Base-by-base conservation (phyloP, 1,140 invertebrate genomes). In the Brachionus manjavacas region DNA sequence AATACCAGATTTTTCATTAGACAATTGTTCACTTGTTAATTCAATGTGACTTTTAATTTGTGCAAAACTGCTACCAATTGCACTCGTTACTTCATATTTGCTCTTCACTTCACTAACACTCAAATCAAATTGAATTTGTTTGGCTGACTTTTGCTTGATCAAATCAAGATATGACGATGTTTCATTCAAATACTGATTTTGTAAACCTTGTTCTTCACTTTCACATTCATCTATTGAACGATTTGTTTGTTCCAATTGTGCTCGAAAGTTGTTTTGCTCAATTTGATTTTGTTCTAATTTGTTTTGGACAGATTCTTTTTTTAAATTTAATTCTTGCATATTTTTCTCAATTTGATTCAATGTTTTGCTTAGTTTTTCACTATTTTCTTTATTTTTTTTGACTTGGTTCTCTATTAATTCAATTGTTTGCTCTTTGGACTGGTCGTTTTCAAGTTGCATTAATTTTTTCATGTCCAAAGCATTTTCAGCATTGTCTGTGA, bases 111-210 rank as follows among this genome's bases (percentile, higher is more conserved):
- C 64, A 14, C 25, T 35, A 68, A 35, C 64, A 35, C 31, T 68
- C 64, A 68, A 31, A 68, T 68, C 64, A 68, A 68, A 28, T 35
- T 68, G 64, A 68, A 68, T 28, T 68, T 68, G 64, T 68, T 68
- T 68, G 25, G 25, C 64, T 1, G 64, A 68, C 64, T 68, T 68
- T 68, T 68, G 64, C 31, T 68, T 68, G 9, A 68, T 31, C 8
- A 35, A 31, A 68, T 68, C 31, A 11, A 68, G 14, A 35, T 68
- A 68, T 35, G 25, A 28, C 64, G 25, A 68, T 35, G 64, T 68
- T 28, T 68, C 12, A 31, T 68, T 68, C 64, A 68, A 68, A 68
- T 31, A 35, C 9, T 68, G 25, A 68, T 68, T 68, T 68, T 68
- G 25, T 35, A 68, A 14, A 28, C 25, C 31, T 68, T 12, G 31